Base-by-base conservation (phyloP, 2,113 vertebrate species). In the Clinocottus analis region DNA sequence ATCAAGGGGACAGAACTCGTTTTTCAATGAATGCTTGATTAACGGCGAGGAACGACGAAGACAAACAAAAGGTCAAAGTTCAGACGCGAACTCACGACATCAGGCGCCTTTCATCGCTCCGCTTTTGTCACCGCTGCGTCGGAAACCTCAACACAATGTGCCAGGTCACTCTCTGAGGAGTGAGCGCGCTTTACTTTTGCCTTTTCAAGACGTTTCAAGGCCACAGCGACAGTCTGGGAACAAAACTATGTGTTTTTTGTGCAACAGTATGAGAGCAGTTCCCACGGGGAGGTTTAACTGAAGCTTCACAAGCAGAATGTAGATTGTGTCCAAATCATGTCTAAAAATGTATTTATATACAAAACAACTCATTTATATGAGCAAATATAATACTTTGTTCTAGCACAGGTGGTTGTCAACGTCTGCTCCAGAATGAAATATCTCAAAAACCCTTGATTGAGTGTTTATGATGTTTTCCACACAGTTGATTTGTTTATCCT, bases 161-260 rank as follows among this genome's bases (percentile, higher is more conserved):
- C 63, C 69, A 43, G 78, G 80, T 83, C 61, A 39, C 60, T 35
- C 31, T 80, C 62, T 67, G 55, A 84, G 75, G 58, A 74, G 51
- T 33, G 56, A 80, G 63, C 75, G 59, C 58, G 67, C 79, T 90
- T 70, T 78, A 81, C 72, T 79, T 77, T 78, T 85, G 45, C 25
- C 61, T 72, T 56, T 62, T 62, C 33, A 17, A 64, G 65, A 53
- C 25, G 49, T 79, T 75, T 73, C 49, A 68, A 80, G 63, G 68
- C 49, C 39, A 58, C 33, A 37, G 27, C 43, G 56, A 55, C 7
- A 23, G 27, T 21, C 23, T 53, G 58, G 12, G 35, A 70, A 23
- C 65, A 59, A 39, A 66, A 61, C n/a, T 75, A 27, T 47, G 0
- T 23, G n/a, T n/a, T n/a, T n/a, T n/a, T 58, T 41, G 21, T 81